phyloP scores from a whole-genome alignment of 1,140 invertebrate species.

The Gryon sp. region DNA sequence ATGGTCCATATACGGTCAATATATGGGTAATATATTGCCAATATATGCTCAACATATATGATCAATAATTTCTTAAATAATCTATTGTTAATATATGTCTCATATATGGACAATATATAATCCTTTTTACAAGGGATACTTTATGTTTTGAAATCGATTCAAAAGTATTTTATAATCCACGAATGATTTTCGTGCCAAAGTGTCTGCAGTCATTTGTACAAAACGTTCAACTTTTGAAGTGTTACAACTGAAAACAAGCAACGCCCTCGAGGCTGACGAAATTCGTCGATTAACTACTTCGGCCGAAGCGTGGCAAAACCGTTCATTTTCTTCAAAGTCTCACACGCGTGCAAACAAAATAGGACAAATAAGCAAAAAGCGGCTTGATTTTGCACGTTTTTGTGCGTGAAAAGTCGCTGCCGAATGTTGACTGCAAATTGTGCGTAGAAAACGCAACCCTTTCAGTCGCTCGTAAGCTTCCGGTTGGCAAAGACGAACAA shows the following conservation, averaged over 20 bases:
- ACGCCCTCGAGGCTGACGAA: background rate
- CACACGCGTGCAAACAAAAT: conserved; percentile 36
- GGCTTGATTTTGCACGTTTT: no score
- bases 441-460: conserved; percentile 60
- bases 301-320: conserved; percentile 2
- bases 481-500: conserved; percentile 38
- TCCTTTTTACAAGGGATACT: no score
- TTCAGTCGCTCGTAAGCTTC: conserved; percentile 52
- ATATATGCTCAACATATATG: no score
- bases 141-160: no score
- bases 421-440: conserved; percentile 27
- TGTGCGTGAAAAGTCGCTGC: conserved; percentile 17
- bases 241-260: conserved; percentile 1
- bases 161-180: no score
- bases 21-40: no score
- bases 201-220: no score
- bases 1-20: no score
- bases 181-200: no score
- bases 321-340: conserved; percentile 42
- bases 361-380: conserved; percentile 11
- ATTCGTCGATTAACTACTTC: conserved; percentile 11
- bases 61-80: no score
- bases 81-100: no score
- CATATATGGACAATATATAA: no score
- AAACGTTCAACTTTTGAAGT: background rate